Evolutionary conservation across 2,888 invertebrate genomes (phyloP).

Genomic region (Cheilosia vernalis): DNA sequence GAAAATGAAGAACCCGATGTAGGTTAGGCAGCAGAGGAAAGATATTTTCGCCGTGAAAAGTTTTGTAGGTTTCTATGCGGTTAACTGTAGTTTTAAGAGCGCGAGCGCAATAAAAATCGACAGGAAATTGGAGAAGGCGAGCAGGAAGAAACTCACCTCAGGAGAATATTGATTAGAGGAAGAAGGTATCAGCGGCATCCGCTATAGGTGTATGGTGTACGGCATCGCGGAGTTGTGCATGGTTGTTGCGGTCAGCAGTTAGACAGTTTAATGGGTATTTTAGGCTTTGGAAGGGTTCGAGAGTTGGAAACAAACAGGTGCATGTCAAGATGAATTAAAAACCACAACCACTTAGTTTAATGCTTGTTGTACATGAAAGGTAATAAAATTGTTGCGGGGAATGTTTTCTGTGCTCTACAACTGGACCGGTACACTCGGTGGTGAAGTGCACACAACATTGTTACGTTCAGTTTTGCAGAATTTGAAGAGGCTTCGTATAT

Average conservation of each 20-base stretch:
- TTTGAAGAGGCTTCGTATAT: background rate
- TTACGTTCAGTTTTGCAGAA: background rate
- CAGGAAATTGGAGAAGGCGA: constrained; percentile 67
- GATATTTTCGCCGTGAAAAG: constrained; percentile 43
- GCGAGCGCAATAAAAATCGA: constrained; percentile 67
- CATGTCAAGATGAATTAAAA: constrained; percentile 66
- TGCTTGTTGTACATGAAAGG: constrained; percentile 56
- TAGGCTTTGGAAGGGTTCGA: constrained; percentile 44
- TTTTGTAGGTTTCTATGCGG: constrained; percentile 62
- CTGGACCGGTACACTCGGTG: background rate
- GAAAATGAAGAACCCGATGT: constrained; percentile 31
- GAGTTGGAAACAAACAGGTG: constrained; percentile 59
- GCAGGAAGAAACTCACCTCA: constrained; percentile 12
- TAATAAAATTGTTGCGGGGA: constrained; percentile 41
- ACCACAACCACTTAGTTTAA: constrained; percentile 60
- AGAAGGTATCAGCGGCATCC: constrained; percentile 37
- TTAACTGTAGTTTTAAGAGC: constrained; percentile 66
- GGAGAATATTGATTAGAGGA: constrained; percentile 47
- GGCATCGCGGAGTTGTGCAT: constrained; percentile 4
- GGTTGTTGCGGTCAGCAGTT: constrained; percentile 60
- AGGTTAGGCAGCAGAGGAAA: constrained; percentile 47
- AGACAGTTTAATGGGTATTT: constrained; percentile 36
- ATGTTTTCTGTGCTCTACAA: background rate
- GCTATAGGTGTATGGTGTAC: constrained; percentile 1
- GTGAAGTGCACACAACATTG: constrained; percentile 5